Evolutionary conservation across 1,140 invertebrate species (phyloP).

Genomic region (Drepana arcuata): DNA sequence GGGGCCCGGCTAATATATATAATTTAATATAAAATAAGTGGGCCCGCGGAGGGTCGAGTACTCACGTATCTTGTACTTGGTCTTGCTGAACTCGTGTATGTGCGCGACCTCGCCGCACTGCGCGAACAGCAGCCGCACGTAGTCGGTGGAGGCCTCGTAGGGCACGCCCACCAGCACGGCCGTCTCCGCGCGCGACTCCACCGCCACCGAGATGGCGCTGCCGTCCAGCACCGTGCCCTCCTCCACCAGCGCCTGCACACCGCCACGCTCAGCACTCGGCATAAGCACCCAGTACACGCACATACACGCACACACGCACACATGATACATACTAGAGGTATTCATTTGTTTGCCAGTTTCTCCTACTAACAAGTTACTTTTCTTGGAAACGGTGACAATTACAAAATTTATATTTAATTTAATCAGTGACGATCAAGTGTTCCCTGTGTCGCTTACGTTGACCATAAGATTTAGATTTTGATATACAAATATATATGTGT

Average conservation of each 20-base stretch:
- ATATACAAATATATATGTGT: too few species aligned
- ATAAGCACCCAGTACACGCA: background rate
- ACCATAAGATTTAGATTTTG: too few species aligned
- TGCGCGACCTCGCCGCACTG: slow-evolving; percentile 57
- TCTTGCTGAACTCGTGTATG: slow-evolving; percentile 67
- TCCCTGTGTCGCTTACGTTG: too few species aligned
- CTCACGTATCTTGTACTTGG: slow-evolving; percentile 64
- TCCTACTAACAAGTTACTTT: too few species aligned
- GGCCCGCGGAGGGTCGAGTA: too few species aligned
- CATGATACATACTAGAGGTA: too few species aligned
- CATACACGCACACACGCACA: too few species aligned
- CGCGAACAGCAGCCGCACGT: slow-evolving; percentile 51
- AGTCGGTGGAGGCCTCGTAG: slow-evolving; percentile 57
- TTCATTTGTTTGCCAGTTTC: too few species aligned
- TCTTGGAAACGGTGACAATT: too few species aligned
- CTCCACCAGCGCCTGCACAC: slow-evolving; percentile 46
- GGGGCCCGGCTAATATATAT: background rate
- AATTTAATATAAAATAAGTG: slow-evolving; percentile 1
- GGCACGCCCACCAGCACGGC: slow-evolving; percentile 60
- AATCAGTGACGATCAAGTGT: too few species aligned
- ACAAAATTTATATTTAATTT: too few species aligned
- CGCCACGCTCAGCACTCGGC: background rate
- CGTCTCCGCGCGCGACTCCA: slow-evolving; percentile 55
- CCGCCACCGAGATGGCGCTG: slow-evolving; percentile 40
- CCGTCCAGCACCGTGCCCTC: slow-evolving; percentile 53